Conservation (phyloP, 2,888 invertebrate genomes). For the Caenorhabditis drosophilae region DNA sequence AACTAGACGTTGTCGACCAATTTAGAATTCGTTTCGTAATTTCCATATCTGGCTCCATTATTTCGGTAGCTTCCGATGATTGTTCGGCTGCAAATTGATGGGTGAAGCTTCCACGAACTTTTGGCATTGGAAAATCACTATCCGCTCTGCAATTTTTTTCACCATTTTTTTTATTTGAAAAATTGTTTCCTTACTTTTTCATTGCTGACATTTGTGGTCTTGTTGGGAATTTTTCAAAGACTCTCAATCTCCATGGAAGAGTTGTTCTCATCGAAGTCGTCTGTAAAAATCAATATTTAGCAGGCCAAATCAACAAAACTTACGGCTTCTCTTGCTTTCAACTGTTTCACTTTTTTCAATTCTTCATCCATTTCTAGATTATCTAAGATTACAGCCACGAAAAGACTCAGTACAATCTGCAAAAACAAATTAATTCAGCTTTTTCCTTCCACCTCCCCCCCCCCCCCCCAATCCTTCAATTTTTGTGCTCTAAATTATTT, state of each 20-base stretch:
- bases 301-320: neutral
- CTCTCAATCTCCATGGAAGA: constrained; percentile 88
- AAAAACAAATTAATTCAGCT: constrained; percentile 5
- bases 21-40: neutral
- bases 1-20: neutral
- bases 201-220: constrained; percentile 87
- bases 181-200: constrained; percentile 75
- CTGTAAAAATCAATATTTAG: constrained; percentile 10
- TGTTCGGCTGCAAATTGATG: constrained; percentile 88
- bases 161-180: neutral
- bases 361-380: constrained; percentile 99
- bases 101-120: constrained; percentile 96
- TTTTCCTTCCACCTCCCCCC: too few relatives aligned
- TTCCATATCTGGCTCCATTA: constrained; percentile 9
- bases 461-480: too few relatives aligned
- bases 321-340: constrained; percentile 82
- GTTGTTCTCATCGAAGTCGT: constrained; percentile 94
- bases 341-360: constrained; percentile 95
- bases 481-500: constrained; percentile 7
- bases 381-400: constrained; percentile 99
- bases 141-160: constrained; percentile 72
- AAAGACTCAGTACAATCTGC: constrained; percentile 92
- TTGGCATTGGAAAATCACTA: constrained; percentile 75
- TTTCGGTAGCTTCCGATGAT: constrained; percentile 29
- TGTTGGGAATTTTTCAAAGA: constrained; percentile 94